Evolutionary conservation across 2,888 invertebrate genomes (phyloP), one percentile per base, ranked within the genome.

Genomic region (Lomographa bimaculata): DNA sequence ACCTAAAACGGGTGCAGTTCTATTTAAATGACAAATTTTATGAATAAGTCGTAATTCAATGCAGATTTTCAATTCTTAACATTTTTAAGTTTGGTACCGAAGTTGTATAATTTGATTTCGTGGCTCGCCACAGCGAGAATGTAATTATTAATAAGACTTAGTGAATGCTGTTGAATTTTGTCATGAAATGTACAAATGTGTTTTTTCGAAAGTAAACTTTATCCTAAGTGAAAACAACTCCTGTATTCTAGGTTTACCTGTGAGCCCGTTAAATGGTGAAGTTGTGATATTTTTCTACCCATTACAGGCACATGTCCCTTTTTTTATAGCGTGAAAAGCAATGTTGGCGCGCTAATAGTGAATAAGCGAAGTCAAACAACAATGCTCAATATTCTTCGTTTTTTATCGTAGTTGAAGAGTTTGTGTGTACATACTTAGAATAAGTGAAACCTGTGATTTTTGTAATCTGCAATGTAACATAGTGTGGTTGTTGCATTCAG

Each of bases 141-240:
- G 67, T 78, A 76, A 78, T 81, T n/a, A n/a, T n/a, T 83, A 81
- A 84, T 82, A 83, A 85, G 86, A 80, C 78, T 82, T 82, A 80
- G 82, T 83, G 80, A 87, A 84, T 85, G 77, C 79, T 85, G 86
- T 86, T 87, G 80, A 85, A 84, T 84, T 85, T 84, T 84, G 84
- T 84, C 86, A 86, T 85, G 74, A 83, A 83, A 86, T 89, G 89
- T 89, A 89, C 89, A 89, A 89, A 89, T 89, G 82, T 85, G 81
- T 86, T 86, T 42, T n/a, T 82, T 82, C 67, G 77, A 69, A 86
- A 86, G 86, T 85, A 86, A 86, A 85, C 71, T 71, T 76, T 83
- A 80, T 80, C 81, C 68, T 86, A 85, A 87, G 87, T 80, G 77
- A 79, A 79, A 78, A 68, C 73, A 70, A 70, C 70, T 82, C 80